Conservation (phyloP, 2,888 invertebrate species). For the Drosophila falleni region DNA sequence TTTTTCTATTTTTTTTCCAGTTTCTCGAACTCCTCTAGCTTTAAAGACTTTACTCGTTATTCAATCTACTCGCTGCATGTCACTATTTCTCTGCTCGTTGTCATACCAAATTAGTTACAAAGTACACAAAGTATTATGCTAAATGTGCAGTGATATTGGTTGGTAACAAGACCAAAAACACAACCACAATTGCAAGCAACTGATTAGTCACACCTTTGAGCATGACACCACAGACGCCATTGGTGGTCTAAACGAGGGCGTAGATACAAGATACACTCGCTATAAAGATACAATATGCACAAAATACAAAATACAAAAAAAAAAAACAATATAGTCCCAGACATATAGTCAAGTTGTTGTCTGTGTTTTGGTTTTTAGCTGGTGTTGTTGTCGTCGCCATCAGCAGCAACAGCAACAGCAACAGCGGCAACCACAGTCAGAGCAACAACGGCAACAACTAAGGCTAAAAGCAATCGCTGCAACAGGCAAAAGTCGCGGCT, state of each 20-base stretch:
- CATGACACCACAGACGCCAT: conserved; percentile 63
- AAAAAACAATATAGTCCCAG: conserved; percentile 8
- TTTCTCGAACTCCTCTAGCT: neutral
- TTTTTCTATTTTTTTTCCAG: neutral
- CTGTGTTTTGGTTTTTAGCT: conserved; percentile 15
- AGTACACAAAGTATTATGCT: neutral
- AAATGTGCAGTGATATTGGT: neutral
- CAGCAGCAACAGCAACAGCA: conserved; percentile 4
- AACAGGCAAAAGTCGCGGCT: conserved; percentile 35
- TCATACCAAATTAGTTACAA: neutral
- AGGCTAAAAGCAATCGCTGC: conserved; percentile 14
- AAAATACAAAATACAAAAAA: neutral
- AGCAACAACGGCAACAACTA: conserved; percentile 13
- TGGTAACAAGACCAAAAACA: conserved; percentile 7
- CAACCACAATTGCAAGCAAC: conserved; percentile 25
- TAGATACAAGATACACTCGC: conserved; percentile 59
- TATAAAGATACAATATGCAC: conserved; percentile 31
- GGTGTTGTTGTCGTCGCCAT: conserved; percentile 37
- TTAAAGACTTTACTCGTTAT: neutral
- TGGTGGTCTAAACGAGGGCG: conserved; percentile 69
- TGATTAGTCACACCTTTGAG: conserved; percentile 63
- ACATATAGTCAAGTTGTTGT: conserved; percentile 9
- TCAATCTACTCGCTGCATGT: neutral
- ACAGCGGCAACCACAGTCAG: neutral
- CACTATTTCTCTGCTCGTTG: neutral